Base-by-base conservation (phyloP, 30 jellyfish, hydroid and myxozoan species). In the Chrysaora quinquecirrha region DNA sequence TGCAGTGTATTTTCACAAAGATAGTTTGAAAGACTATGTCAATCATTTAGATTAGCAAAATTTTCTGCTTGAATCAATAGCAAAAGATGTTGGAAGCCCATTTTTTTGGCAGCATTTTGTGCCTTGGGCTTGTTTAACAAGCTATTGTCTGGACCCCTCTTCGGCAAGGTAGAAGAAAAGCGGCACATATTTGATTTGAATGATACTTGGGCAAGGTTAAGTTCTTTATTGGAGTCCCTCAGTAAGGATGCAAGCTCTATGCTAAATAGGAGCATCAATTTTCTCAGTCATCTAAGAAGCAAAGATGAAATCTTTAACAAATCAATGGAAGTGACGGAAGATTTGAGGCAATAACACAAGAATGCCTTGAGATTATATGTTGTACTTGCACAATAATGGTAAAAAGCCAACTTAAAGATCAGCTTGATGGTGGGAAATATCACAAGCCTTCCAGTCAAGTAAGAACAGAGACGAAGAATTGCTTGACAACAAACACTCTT, bases 71-170 rank as follows among this genome's bases (percentile, higher is more conserved):
- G 30, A 20, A n/a, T 80, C 85, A 34, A 66, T 56, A 7, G 29
- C 48, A 0, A n/a, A 19, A 12, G 84, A 77, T 68, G 60, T 56
- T 35, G 86, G 48, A 9, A 74, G 35, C 49, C 73, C 73, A 28
- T 23, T 33, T 35, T 25, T 32, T 68, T 56, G 46, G 86, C 87
- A 19, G 90, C 62, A 6, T 52, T 60, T 25, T 22, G 90, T 7
- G 90, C 90, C 11, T 33, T 80, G 54, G 90, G 79, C 7, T 64
- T 80, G 38, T 64, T 80, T 32, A 80, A 80, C 75, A 80, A 80
- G 65, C 46, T 80, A 20, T 25, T 80, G 9, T 7, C 65, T 38
- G 90, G 90, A 52, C 90, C 90, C n/a, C 74, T 80, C 0, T 80
- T 34, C 24, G 24, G 87, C 7, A 64, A 31, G 21, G 34, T 80